Evolutionary conservation across 2,113 vertebrate species (phyloP).

Genomic region (Henicopernis longicauda): DNA sequence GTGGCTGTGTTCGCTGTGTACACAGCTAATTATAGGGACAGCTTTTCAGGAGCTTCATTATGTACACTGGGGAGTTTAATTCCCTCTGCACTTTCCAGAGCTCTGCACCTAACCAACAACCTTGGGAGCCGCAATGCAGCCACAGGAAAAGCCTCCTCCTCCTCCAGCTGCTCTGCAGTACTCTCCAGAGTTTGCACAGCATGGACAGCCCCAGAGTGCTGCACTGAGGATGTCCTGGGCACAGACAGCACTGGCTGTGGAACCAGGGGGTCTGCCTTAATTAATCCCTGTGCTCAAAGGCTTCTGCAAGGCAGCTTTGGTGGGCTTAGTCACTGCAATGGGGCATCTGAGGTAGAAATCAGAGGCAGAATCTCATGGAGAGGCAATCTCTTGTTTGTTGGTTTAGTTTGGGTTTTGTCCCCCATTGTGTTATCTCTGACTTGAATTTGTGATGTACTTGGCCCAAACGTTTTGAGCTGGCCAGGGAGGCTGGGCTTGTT

Average conservation of each 20-base stretch:
- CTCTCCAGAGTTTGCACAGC: background rate
- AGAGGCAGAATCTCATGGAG: background rate
- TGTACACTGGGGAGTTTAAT: background rate
- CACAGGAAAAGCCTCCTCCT: background rate
- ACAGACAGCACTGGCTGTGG: background rate
- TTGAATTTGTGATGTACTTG: background rate
- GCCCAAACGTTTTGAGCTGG: background rate
- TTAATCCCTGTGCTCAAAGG: background rate
- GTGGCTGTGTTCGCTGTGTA: background rate
- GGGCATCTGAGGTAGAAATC: background rate
- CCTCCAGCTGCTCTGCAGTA: background rate
- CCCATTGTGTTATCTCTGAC: background rate
- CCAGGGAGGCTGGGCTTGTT: background rate
- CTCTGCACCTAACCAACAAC: background rate
- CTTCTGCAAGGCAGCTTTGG: background rate
- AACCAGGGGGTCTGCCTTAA: background rate
- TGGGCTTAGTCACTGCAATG: background rate
- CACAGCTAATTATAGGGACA: slow-evolving; percentile 51
- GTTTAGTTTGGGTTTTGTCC: background rate
- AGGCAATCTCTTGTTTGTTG: background rate
- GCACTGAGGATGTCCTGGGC: background rate
- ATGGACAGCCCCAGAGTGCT: background rate
- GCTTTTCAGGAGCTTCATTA: slow-evolving; percentile 37
- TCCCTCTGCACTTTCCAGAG: background rate
- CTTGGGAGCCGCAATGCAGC: background rate